Base-by-base conservation (phyloP, 2,113 vertebrate genomes). In the Psophia crepitans region DNA sequence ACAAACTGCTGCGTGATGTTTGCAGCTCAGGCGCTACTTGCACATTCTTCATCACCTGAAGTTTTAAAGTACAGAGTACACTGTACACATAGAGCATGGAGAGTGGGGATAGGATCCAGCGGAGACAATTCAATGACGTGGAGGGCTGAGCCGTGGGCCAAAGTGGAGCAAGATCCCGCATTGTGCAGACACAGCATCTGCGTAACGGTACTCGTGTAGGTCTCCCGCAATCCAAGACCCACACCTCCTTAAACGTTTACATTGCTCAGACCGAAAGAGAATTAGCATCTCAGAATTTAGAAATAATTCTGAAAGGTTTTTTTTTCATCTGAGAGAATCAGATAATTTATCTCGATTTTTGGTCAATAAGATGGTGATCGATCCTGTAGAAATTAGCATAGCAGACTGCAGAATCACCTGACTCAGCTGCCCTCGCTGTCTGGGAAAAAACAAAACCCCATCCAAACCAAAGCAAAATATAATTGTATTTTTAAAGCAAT, bases 61-160 rank as follows among this genome's bases (percentile, higher is more conserved):
- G 43, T 33, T 89, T 90, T 60, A 66, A 78, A 91, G 90, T 64
- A 82, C n/a, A n/a, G n/a, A n/a, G n/a, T n/a, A n/a, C n/a, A n/a
- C n/a, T n/a, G n/a, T n/a, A n/a, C n/a, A n/a, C n/a, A n/a, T n/a
- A n/a, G n/a, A n/a, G n/a, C n/a, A n/a, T n/a, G n/a, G n/a, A n/a
- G n/a, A n/a, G n/a, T 32, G 83, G 19, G 22, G 56, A 21, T 2
- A 49, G 22, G 28, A 75, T 17, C 26, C 63, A 48, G 48, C 0
- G 5, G 75, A n/a, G 41, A 8, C 3, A 2, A 0, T 0, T 9
- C 58, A 26, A 12, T 13, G 74, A 32, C 2, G 5, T 2, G 49
- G 77, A 51, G 14, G 28, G n/a, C n/a, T n/a, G n/a, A n/a, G n/a
- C n/a, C n/a, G n/a, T n/a, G n/a, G n/a, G 27, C 23, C 65, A 33